Evolutionary conservation across 2,797 vertebrate species (phyloP).

Genomic region (Champsocephalus esox): DNA sequence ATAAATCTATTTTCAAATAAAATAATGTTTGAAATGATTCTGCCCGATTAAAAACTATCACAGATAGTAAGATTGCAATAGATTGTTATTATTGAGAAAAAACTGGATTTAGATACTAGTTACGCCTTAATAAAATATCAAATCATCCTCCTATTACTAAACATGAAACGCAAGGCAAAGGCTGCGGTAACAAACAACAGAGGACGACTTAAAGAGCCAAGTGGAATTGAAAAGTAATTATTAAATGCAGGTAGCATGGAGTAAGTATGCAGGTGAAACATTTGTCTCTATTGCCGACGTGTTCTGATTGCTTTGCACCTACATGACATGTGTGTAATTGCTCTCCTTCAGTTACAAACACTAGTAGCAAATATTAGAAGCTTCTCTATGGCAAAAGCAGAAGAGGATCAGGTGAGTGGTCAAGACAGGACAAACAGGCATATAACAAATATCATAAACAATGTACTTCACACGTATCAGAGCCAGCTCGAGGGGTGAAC

Average conservation of each 20-base stretch:
- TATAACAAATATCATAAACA: slow-evolving; percentile 4
- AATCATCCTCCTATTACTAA: neutral
- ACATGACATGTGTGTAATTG: too few species aligned
- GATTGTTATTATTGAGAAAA: neutral
- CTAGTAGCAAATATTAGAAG: neutral
- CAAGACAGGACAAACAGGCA: slow-evolving; percentile 9
- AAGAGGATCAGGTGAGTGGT: neutral
- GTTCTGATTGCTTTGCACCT: too few species aligned
- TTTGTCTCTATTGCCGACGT: too few species aligned
- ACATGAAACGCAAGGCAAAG: neutral
- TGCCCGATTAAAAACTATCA: neutral
- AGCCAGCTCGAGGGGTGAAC: neutral
- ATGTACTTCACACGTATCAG: neutral
- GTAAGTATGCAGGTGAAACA: too few species aligned
- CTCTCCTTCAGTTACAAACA: neutral
- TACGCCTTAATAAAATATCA: slow-evolving; percentile 5
- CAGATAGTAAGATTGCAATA: neutral
- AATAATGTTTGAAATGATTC: neutral
- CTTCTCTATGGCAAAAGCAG: neutral
- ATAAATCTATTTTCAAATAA: neutral
- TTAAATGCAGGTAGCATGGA: too few species aligned
- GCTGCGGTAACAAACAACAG: too few species aligned
- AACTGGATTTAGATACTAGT: neutral
- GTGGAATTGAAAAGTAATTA: too few species aligned
- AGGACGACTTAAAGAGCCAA: too few species aligned